Base-by-base conservation (phyloP, 2,888 invertebrate species). In the Limnephilus marmoratus region DNA sequence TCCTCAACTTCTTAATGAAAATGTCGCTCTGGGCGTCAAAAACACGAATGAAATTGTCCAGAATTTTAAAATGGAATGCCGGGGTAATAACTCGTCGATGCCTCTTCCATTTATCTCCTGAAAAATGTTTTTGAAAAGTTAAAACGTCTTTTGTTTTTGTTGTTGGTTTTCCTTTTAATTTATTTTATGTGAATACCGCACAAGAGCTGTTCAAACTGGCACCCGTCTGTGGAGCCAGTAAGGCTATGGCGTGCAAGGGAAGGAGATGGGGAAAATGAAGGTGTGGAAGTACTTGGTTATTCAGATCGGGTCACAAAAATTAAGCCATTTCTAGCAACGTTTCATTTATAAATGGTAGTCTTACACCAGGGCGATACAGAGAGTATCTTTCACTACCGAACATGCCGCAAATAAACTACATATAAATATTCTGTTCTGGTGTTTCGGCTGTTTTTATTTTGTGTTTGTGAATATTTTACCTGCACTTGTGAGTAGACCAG, bases 1-100 rank as follows among this genome's bases (percentile, higher is more conserved):
- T 95, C 49, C 94, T 94, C 34, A 98, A 94, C 94, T 97, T 97
- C 0, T 96, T 94, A 0, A 97, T 95, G 91, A 98, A 95, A 34
- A 97, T 95, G 81, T 95, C 95, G 29, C 96, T 96, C 93, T 97
- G 97, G 91, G 96, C 96, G 94, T 97, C 97, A 94, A 98, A 98
- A 0, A 97, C 96, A 12, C 97, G 97, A 12, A 97, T 95, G 94
- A 98, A 98, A 94, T 97, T 97, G 94, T 98, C 97, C 91, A 98
- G 95, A 92, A 98, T 98, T 94, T 97, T 97, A 94, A 98, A 98
- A 95, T 98, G 98, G 95, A 98, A 98, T 0, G 98, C 97, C 0
- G 98, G 98, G 0, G 98, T 98, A 90, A 98, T 95, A 93, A 98
- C 96, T 94, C 97, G 97, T 37, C 98, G 96, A 93, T 97, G 96